phyloP scores from a whole-genome alignment of 2,888 invertebrate genomes.

The Apodemia mormo region DNA sequence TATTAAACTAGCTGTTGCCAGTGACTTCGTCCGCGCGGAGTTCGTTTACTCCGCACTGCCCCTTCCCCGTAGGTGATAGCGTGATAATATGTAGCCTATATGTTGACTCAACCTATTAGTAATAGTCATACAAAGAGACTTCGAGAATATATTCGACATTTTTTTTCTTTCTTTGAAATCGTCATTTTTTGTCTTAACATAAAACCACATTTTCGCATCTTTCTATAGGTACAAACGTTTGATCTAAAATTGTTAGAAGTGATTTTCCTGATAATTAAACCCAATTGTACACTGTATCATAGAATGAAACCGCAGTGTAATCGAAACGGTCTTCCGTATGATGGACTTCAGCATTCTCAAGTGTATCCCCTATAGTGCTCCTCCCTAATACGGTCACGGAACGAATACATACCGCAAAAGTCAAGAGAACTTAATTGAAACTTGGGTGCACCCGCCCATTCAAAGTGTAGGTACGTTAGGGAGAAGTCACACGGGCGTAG shows the following conservation, averaged over 20 bases:
- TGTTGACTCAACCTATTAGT: too few species aligned
- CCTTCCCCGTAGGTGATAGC: too few species aligned
- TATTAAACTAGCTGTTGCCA: too few species aligned
- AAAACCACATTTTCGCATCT: too few species aligned
- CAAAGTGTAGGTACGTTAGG: not conserved
- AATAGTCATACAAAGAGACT: too few species aligned
- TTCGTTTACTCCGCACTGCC: too few species aligned
- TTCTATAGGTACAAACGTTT: not conserved
- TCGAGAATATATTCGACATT: too few species aligned
- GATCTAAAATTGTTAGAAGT: not conserved
- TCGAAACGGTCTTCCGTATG: not conserved
- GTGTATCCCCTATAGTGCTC: not conserved
- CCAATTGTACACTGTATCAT: not conserved
- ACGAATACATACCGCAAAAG: conserved; percentile 12
- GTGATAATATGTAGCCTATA: too few species aligned
- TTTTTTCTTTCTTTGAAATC: too few species aligned
- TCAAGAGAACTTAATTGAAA: conserved; percentile 16
- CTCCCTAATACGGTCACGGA: not conserved
- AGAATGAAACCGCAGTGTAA: conserved; percentile 5
- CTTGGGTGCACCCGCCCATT: not conserved
- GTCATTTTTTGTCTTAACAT: too few species aligned
- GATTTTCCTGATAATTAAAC: not conserved
- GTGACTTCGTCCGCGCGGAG: too few species aligned
- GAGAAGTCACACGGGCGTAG: not conserved
- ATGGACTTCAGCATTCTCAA: not conserved